Evolutionary conservation across 2,888 invertebrate species (phyloP).

Genomic region (Andrena minutula): DNA sequence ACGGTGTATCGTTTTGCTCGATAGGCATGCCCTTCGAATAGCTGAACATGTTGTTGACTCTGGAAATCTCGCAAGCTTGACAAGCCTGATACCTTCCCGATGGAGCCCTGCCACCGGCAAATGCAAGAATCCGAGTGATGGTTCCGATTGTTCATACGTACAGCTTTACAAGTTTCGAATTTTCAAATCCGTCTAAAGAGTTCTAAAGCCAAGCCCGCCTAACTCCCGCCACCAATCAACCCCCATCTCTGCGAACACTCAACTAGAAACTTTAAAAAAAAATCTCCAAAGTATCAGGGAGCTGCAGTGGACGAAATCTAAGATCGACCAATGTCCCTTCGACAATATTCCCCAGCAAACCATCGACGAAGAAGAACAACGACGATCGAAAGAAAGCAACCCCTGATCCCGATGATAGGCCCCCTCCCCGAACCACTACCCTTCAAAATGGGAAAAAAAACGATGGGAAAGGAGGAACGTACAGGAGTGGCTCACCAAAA

Average conservation of each 20-base stretch:
- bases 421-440: slow-evolving; percentile 3
- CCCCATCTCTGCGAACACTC: neutral
- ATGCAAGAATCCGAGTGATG: neutral
- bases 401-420: slow-evolving; percentile 24
- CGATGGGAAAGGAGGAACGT: neutral
- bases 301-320: slow-evolving; percentile 3
- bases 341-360: neutral
- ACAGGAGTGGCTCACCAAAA: neutral
- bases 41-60: neutral
- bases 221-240: slow-evolving; percentile 8
- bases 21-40: slow-evolving; percentile 12
- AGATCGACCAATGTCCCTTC: slow-evolving; percentile 1
- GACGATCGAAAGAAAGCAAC: slow-evolving; percentile 27
- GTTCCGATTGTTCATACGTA: neutral
- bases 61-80: neutral
- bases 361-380: neutral
- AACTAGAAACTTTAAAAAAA: neutral
- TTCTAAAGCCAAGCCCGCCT: neutral
- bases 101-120: neutral
- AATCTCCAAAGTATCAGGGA: neutral
- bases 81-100: slow-evolving; percentile 13
- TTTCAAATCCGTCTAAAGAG: neutral
- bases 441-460: slow-evolving; percentile 2
- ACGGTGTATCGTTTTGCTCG: slow-evolving; percentile 41
- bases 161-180: too few relatives aligned